Percentiles rank a stretch among this genome's conserved stretches.
phyloP scores from a whole-genome alignment of 2,888 invertebrate genomes.

The Tyria jacobaeae region DNA sequence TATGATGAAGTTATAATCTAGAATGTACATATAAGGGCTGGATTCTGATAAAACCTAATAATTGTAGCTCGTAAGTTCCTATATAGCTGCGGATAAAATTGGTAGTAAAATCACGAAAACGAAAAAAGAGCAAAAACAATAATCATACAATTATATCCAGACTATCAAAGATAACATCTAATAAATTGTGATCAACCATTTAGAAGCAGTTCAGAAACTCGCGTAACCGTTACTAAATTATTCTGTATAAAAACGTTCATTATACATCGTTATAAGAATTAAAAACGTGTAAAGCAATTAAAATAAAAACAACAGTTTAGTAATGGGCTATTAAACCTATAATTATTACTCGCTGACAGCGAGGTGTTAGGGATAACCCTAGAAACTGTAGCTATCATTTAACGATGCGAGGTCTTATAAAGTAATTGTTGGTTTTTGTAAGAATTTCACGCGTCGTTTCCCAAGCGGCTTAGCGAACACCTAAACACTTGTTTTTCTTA shows the following conservation, averaged over 20 bases:
- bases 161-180: background rate
- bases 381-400: constrained; percentile 56
- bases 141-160: too few species aligned
- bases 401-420: constrained; percentile 45
- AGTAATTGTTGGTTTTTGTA: constrained; percentile 68
- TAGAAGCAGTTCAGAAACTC: constrained; percentile 2
- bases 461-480: constrained; percentile 44
- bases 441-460: constrained; percentile 72
- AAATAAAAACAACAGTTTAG: constrained; percentile 43
- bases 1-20: too few species aligned
- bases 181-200: background rate
- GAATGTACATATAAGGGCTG: too few species aligned
- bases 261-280: constrained; percentile 17
- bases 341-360: constrained; percentile 58
- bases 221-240: constrained; percentile 18
- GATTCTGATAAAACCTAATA: too few species aligned
- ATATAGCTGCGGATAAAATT: too few species aligned
- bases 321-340: constrained; percentile 60
- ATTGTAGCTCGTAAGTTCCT: too few species aligned
- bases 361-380: constrained; percentile 56
- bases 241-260: background rate
- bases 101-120: too few species aligned
- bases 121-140: too few species aligned
- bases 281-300: constrained; percentile 38
- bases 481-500: constrained; percentile 37